Base-by-base conservation (phyloP, 1,140 invertebrate genomes). In the Eumaeus atala region DNA sequence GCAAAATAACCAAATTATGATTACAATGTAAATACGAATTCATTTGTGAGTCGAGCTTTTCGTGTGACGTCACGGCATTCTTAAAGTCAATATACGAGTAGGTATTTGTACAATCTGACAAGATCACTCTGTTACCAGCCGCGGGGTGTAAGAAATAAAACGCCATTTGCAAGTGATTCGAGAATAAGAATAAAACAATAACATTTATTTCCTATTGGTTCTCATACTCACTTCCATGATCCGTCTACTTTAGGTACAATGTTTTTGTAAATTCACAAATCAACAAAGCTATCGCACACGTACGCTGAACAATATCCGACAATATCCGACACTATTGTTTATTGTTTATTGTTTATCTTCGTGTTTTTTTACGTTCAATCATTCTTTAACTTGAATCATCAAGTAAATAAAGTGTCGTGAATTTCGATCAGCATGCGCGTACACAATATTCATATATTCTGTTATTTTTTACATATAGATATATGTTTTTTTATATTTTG, bases 181-280 rank as follows among this genome's bases (percentile, higher is more conserved):
- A 82, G 82, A 83, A 81, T 84, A 80, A 84, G 81, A 81, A 84
- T 80, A 77, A 84, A 85, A 85, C 78, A 80, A 84, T 78, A 85
- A 85, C 82, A 82, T 85, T 80, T 85, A 84, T 84, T 84, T 63
- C 69, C 76, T 84, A 82, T 86, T 84, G 82, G 78, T 84, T 82
- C 77, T 77, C 72, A 77, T 77, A 77, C 69, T 68, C 77, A 71
- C 62, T 70, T 65, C 62, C 64, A 28, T 28, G 21, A 28, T 28
- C 21, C 21, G 60, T 65, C 74, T 80, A 81, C 67, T 34, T 72
- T 70, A 85, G 82, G 82, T 85, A 85, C 82, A 82, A 75, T 80
- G 71, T 78, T 77, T 84, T 80, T 71, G 70, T 79, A 66, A 73
- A 59, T 79, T 75, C 51, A 83, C 67, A 81, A 85, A 85, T 74